Conservation (phyloP, 2,888 invertebrate species). For the Mesorhabditis belari region DNA sequence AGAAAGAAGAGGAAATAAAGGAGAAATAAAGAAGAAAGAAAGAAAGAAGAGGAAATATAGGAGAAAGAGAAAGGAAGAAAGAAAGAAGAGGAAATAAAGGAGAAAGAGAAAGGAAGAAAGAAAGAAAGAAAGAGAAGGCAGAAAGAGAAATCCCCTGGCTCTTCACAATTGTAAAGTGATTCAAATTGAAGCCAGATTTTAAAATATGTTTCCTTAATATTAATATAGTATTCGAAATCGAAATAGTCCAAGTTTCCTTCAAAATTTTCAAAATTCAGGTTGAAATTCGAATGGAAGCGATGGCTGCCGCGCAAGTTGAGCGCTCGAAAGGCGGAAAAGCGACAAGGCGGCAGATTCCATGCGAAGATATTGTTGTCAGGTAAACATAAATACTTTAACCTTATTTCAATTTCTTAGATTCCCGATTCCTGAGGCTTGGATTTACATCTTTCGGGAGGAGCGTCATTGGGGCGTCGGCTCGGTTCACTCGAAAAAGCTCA, state of each 20-base stretch:
- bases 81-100: too few species aligned
- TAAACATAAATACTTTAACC: not conserved
- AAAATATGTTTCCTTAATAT: too few species aligned
- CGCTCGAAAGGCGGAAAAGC: conserved; percentile 75
- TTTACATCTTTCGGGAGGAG: conserved; percentile 88
- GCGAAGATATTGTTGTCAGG: conserved; percentile 76
- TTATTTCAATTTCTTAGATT: conserved; percentile 64
- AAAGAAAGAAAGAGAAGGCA: not conserved
- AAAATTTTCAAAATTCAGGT: conserved; percentile 61
- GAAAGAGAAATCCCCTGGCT: not conserved
- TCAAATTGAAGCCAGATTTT: too few species aligned
- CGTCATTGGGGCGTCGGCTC: conserved; percentile 84
- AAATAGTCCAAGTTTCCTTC: too few species aligned
- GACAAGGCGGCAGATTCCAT: conserved; percentile 82
- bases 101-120: too few species aligned
- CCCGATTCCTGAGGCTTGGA: conserved; percentile 98
- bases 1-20: too few species aligned
- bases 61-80: too few species aligned
- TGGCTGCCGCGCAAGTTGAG: conserved; percentile 71
- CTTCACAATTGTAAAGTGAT: not conserved
- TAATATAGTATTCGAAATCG: too few species aligned
- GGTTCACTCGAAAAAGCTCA: conserved; percentile 76
- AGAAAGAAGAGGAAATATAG: too few species aligned
- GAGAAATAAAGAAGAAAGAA: too few species aligned
- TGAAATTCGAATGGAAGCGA: conserved; percentile 84